Conservation (phyloP, 2,797 vertebrate species). For the Sciaenops ocellatus region DNA sequence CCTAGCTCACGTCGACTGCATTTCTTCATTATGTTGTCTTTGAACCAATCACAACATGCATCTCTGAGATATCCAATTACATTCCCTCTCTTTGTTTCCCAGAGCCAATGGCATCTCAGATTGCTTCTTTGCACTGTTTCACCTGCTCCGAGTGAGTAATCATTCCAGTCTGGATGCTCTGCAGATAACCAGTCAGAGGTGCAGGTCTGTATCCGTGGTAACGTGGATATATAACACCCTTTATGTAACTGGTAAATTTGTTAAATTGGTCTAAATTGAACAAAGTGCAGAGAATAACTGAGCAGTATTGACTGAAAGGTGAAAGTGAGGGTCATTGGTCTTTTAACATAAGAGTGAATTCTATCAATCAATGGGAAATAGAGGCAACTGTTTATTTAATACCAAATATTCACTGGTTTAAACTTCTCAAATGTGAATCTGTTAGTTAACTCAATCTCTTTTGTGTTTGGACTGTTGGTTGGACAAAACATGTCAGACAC, state of each 20-base stretch:
- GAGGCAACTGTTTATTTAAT: too few species aligned
- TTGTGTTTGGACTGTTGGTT: neutral
- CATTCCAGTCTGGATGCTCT: slow-evolving; percentile 32
- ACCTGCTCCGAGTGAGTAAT: slow-evolving; percentile 41
- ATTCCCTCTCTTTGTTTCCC: slow-evolving; percentile 5
- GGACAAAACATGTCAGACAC: too few species aligned
- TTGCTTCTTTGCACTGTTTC: slow-evolving; percentile 30
- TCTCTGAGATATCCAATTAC: slow-evolving; percentile 16
- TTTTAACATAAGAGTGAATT: slow-evolving; percentile 28
- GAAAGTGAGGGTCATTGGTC: slow-evolving; percentile 48
- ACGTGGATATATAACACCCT: slow-evolving; percentile 63
- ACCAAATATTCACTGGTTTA: neutral
- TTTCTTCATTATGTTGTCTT: slow-evolving; percentile 6
- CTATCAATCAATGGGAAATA: neutral
- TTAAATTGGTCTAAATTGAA: slow-evolving; percentile 65
- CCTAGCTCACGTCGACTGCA: neutral
- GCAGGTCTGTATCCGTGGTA: slow-evolving; percentile 70
- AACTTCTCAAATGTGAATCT: neutral
- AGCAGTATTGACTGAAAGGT: slow-evolving; percentile 59
- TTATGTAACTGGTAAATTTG: slow-evolving; percentile 70
- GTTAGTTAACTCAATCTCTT: neutral
- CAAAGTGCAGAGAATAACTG: slow-evolving; percentile 51
- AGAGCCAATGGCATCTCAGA: slow-evolving; percentile 24
- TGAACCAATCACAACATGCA: neutral
- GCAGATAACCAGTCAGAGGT: slow-evolving; percentile 60